Conservation (phyloP, 2,888 invertebrate species). For the Pseudococcus jackbeardsleyi region DNA sequence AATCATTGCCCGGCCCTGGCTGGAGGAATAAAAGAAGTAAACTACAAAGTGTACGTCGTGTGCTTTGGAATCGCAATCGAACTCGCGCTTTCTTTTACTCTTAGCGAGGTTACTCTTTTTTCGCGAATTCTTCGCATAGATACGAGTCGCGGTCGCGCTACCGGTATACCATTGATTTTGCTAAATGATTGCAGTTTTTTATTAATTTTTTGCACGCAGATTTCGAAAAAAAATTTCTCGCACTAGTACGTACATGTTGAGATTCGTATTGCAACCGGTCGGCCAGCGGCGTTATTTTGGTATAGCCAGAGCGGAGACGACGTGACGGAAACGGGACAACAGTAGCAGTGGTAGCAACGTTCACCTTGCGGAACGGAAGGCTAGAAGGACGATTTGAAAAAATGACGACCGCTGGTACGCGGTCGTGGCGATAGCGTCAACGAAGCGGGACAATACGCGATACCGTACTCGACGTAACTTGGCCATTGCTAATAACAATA, state of each 20-base stretch:
- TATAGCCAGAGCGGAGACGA: conserved; percentile 43
- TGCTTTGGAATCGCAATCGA: conserved; percentile 53
- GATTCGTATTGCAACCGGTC: conserved; percentile 35
- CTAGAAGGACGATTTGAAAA: conserved; percentile 64
- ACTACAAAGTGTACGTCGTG: conserved; percentile 59
- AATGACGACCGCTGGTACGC: conserved; percentile 63
- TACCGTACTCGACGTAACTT: conserved; percentile 60
- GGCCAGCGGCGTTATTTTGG: conserved; percentile 45
- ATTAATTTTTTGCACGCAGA: background rate
- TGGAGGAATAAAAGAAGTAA: conserved; percentile 62
- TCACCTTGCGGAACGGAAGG: conserved; percentile 65
- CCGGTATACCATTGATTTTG: background rate
- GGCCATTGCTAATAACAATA: conserved; percentile 54
- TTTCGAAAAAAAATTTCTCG: background rate
- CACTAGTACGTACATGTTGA: background rate
- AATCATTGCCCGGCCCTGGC: conserved; percentile 61
- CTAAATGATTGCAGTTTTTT: background rate
- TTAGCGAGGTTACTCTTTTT: conserved; percentile 5
- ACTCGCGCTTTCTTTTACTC: conserved; percentile 55
- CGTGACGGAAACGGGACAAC: conserved; percentile 58
- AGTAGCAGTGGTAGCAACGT: conserved; percentile 58
- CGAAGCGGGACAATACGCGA: conserved; percentile 63
- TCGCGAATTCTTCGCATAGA: conserved; percentile 7
- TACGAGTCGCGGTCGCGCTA: background rate
- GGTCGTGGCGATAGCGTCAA: conserved; percentile 63